Evolutionary conservation across 2,888 invertebrate species (phyloP).

Genomic region (Laothoe populi): DNA sequence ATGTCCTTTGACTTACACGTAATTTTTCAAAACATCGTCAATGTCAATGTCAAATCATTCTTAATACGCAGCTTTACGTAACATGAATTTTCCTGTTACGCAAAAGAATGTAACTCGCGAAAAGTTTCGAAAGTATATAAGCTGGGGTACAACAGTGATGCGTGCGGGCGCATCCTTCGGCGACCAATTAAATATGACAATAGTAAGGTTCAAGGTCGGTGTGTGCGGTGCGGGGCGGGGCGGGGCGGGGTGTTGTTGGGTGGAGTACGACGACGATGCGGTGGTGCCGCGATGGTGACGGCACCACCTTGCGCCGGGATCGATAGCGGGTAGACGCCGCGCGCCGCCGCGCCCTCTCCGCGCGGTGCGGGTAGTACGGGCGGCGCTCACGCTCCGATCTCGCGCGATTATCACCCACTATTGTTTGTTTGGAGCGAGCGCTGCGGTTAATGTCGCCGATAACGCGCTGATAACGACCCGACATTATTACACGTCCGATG

Average conservation of each 20-base stretch:
- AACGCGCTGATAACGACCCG: conserved; percentile 46
- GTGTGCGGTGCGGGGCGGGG: conserved; percentile 59
- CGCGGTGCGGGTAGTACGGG: conserved; percentile 69
- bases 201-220: conserved; percentile 76
- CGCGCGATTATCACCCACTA: conserved; percentile 59
- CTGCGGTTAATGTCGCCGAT: conserved; percentile 53
- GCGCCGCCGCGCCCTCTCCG: conserved; percentile 69
- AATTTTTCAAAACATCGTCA: neutral
- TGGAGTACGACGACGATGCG: too few species aligned
- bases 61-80: neutral
- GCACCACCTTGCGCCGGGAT: conserved; percentile 70
- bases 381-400: conserved; percentile 54
- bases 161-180: conserved; percentile 47
- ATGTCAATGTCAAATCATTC: neutral
- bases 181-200: conserved; percentile 55
- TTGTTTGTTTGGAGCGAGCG: conserved; percentile 49
- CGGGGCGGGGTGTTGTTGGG: conserved; percentile 53
- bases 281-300: conserved; percentile 64
- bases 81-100: neutral
- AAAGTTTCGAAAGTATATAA: conserved; percentile 8
- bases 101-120: neutral
- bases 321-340: conserved; percentile 76
- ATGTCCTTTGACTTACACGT: neutral
- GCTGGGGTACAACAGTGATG: neutral
- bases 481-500: conserved; percentile 20